A percentile compares a stretch with the other conserved stretches of the same genome.
phyloP scores from a whole-genome alignment of 2,888 invertebrate species.

The Netelia fuscicornis region DNA sequence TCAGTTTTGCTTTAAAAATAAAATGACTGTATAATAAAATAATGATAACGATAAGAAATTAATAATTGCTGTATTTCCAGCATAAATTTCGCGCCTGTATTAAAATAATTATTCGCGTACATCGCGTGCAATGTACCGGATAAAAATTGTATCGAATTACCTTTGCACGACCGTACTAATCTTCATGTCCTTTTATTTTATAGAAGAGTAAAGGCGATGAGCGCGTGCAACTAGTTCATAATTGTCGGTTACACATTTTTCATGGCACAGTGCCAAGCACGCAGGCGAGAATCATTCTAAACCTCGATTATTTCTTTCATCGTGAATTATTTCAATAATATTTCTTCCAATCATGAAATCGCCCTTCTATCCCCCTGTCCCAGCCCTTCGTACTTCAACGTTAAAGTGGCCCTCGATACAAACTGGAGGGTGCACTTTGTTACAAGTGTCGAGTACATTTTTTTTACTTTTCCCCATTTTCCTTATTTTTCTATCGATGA shows the following conservation, averaged over 20 bases:
- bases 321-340: background rate
- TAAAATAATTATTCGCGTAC: no score
- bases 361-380: background rate
- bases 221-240: background rate
- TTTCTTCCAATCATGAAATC: constrained; percentile 22
- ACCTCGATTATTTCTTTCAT: background rate
- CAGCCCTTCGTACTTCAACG: background rate
- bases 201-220: background rate
- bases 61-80: no score
- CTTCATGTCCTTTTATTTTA: background rate
- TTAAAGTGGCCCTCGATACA: background rate
- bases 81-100: no score
- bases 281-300: background rate
- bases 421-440: background rate
- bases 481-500: constrained; percentile 31
- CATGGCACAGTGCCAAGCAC: background rate
- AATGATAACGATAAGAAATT: no score
- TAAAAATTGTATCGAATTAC: no score
- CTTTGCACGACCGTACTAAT: background rate
- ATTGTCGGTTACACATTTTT: constrained; percentile 18
- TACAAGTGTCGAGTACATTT: constrained; percentile 7
- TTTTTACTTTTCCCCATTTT: background rate
- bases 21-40: no score
- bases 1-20: no score
- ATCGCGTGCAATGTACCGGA: no score